phyloP scores from a whole-genome alignment of 1,140 invertebrate genomes.

The Meteorus sp. region DNA sequence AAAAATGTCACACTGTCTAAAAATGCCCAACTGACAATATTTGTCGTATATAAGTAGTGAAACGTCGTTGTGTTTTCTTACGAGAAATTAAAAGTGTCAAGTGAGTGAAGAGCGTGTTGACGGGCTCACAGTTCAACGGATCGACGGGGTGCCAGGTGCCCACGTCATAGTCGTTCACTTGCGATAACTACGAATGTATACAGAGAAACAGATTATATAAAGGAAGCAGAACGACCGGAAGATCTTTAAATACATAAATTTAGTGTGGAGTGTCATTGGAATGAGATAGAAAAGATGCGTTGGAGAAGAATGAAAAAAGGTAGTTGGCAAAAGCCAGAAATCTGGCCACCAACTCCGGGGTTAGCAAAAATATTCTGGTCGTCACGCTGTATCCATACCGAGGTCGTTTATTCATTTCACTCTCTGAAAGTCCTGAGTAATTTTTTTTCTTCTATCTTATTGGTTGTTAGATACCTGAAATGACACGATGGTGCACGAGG shows the following conservation, averaged over 20 bases:
- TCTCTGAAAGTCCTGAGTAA: neutral
- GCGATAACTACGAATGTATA: conserved; percentile 12
- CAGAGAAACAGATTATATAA: conserved; percentile 1
- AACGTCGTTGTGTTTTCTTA: too few relatives aligned
- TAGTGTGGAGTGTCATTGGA: too few relatives aligned
- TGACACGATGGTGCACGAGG: too few relatives aligned
- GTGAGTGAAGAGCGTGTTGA: conserved; percentile 38
- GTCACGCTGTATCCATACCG: conserved; percentile 19
- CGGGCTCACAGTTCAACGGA: conserved; percentile 29
- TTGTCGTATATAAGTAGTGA: too few relatives aligned
- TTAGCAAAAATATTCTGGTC: conserved; percentile 15
- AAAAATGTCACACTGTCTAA: too few relatives aligned
- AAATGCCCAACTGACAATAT: too few relatives aligned
- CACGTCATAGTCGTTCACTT: conserved; percentile 12
- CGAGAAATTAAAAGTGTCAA: neutral
- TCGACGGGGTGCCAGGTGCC: conserved; percentile 25
- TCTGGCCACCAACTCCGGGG: conserved; percentile 24
- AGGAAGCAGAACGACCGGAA: too few relatives aligned
- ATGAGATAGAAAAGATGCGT: too few relatives aligned
- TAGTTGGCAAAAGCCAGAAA: conserved; percentile 25
- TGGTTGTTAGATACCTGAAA: too few relatives aligned
- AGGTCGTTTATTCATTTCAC: neutral
- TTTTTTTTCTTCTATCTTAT: neutral
- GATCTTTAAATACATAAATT: too few relatives aligned
- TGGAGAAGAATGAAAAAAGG: conserved; percentile 2